Evolutionary conservation across 1,140 invertebrate genomes (phyloP), one percentile per base, ranked within the genome.

Genomic region (Thalassaphorura encarpata): DNA sequence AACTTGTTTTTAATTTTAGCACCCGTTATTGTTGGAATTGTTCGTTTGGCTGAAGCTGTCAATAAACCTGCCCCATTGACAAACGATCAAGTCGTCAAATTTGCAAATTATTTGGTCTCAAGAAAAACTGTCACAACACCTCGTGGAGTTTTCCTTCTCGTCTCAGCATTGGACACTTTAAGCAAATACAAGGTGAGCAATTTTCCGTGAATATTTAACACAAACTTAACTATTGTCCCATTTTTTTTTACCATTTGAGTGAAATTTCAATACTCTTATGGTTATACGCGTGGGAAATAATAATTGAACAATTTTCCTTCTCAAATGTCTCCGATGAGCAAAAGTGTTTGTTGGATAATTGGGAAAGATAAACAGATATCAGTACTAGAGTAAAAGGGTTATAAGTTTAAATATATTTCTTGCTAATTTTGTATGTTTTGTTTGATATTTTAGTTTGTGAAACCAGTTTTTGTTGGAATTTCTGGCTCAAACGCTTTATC

Each of bases 91-190:
- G 81, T 82, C 19, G 78, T 88, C 8, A 97, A 97, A 75, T 85
- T 97, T 63, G 82, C 83, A 16, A 89, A 89, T 69, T 97, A 97
- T 75, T 80, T 97, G 62, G 72, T 95, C 36, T 89, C 84, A n/a
- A 78, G 93, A 29, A 82, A 84, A 64, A 89, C 87, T 47, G 90
- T 96, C 2, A 89, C 89, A 69, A 82, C 85, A 24, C 74, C 84
- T 0, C 87, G 87, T 69, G 89, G 89, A 28, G 85, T 83, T 13
- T 80, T 82, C 39, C 77, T 83, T 52, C 75, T 97, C 21, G 70
- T 94, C 2, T 84, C 89, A 55, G 84, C 85, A 0, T 73, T 93
- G n/a, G 77, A 78, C 58, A 75, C 77, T 27, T 74, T 90, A 13
- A 79, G 83, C 16, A 75, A 71, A 2, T 84, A 84, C 62, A 78